A percentile compares a stretch with the other conserved stretches of the same genome.
phyloP scores from a whole-genome alignment of 2,797 vertebrate genomes.

The Sphenodon punctatus region DNA sequence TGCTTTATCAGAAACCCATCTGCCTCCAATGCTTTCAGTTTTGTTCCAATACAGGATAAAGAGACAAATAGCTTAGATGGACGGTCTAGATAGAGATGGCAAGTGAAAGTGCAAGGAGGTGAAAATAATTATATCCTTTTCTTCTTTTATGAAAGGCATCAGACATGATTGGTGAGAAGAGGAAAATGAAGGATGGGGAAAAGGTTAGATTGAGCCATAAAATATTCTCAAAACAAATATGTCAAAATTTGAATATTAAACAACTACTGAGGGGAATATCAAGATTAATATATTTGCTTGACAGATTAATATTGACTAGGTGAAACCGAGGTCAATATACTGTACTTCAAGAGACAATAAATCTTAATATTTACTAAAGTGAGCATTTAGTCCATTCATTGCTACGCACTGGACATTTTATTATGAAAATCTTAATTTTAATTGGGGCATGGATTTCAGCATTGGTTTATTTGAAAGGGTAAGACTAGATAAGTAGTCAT shows the following conservation, averaged over 20 bases:
- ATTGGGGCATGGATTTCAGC: not conserved
- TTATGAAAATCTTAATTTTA: not conserved
- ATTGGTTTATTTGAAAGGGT: not conserved
- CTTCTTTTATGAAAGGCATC: not conserved
- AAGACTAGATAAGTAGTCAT: not conserved
- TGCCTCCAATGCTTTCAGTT: too few species aligned
- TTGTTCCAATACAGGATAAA: too few species aligned
- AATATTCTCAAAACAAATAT: not conserved
- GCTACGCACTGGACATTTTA: fast-evolving
- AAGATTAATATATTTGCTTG: not conserved
- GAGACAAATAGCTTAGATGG: too few species aligned
- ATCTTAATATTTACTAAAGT: not conserved
- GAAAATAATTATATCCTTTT: not conserved
- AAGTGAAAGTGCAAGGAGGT: not conserved
- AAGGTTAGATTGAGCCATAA: not conserved
- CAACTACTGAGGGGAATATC: not conserved
- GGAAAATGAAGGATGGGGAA: not conserved
- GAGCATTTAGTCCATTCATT: not conserved
- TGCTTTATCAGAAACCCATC: too few species aligned
- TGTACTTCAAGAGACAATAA: not conserved
- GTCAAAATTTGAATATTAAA: not conserved
- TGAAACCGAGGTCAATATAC: not conserved
- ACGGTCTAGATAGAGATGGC: not conserved
- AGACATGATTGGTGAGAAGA: not conserved
- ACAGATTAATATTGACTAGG: not conserved